A percentile compares a stretch with the other conserved stretches of the same genome.
Evolutionary conservation across 2,888 invertebrate species (phyloP).

Genomic region (Apotomis betuletana): DNA sequence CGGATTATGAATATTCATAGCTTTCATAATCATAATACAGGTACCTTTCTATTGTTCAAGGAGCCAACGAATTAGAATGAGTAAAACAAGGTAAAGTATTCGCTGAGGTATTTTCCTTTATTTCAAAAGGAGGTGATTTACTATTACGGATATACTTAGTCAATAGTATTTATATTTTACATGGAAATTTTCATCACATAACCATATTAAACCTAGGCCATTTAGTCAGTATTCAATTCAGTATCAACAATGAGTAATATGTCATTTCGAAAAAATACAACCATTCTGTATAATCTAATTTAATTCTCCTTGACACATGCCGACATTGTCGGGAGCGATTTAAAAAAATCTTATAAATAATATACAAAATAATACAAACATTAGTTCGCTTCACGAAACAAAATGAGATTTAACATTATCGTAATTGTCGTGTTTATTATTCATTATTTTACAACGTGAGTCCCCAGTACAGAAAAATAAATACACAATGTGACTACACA

Average conservation of each 20-base stretch:
- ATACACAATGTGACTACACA: slow-evolving; percentile 79
- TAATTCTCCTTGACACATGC: slow-evolving; percentile 66
- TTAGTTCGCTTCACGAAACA: slow-evolving; percentile 70
- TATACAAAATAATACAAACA: slow-evolving; percentile 84
- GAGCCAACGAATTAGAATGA: slow-evolving; percentile 48
- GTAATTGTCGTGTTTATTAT: slow-evolving; percentile 73
- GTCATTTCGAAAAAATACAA: slow-evolving; percentile 81
- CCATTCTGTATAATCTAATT: slow-evolving; percentile 74
- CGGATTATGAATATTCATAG: slow-evolving; percentile 13
- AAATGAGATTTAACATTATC: slow-evolving; percentile 76
- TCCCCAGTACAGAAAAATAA: slow-evolving; percentile 73
- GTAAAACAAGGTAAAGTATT: slow-evolving; percentile 72
- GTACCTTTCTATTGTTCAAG: slow-evolving; percentile 18
- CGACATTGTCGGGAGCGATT: slow-evolving; percentile 64
- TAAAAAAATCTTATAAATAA: slow-evolving; percentile 80
- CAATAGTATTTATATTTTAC: slow-evolving; percentile 82
- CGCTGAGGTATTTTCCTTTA: slow-evolving; percentile 82
- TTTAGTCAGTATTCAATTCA: slow-evolving; percentile 76
- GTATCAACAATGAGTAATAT: slow-evolving; percentile 76
- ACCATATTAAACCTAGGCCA: slow-evolving; percentile 79
- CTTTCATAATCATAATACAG: background rate
- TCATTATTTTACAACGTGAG: slow-evolving; percentile 65
- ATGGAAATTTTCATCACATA: slow-evolving; percentile 83
- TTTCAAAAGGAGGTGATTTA: slow-evolving; percentile 81
- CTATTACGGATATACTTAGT: slow-evolving; percentile 81